phyloP scores from a whole-genome alignment of 2,113 vertebrate genomes.

The Sinocyclocheilus grahami region DNA sequence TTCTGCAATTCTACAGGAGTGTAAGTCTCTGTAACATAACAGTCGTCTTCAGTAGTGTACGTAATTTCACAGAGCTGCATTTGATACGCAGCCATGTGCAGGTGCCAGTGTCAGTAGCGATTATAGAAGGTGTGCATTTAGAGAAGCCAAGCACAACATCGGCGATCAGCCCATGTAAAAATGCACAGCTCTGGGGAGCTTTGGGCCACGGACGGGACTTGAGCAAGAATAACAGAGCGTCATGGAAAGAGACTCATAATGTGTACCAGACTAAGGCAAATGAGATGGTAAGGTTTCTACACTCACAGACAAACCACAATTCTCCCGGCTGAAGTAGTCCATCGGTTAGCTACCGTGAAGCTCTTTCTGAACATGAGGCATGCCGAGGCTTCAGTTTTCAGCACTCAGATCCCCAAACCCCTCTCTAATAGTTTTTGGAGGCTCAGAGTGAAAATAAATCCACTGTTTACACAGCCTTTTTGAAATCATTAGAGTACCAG shows the following conservation, averaged over 20 bases:
- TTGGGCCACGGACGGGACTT: conserved; percentile 39
- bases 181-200: conserved; percentile 45
- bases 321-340: not conserved
- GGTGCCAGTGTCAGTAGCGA: conserved; percentile 59
- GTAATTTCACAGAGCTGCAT: conserved; percentile 51
- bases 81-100: conserved; percentile 34
- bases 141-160: conserved; percentile 66
- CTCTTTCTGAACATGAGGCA: conserved; percentile 45
- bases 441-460: conserved; percentile 67
- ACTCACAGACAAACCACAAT: conserved; percentile 33
- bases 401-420: conserved; percentile 49
- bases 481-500: conserved; percentile 63
- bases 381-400: conserved; percentile 65
- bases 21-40: conserved; percentile 28
- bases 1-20: conserved; percentile 29
- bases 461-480: conserved; percentile 65
- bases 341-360: conserved; percentile 38
- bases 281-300: conserved; percentile 63
- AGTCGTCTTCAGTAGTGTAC: conserved; percentile 8
- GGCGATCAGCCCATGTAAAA: conserved; percentile 62
- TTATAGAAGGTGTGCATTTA: conserved; percentile 53
- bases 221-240: conserved; percentile 53
- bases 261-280: conserved; percentile 55
- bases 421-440: conserved; percentile 65
- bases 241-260: conserved; percentile 50